Conservation (phyloP, 2,888 invertebrate species). For the Eupithecia inturbata region DNA sequence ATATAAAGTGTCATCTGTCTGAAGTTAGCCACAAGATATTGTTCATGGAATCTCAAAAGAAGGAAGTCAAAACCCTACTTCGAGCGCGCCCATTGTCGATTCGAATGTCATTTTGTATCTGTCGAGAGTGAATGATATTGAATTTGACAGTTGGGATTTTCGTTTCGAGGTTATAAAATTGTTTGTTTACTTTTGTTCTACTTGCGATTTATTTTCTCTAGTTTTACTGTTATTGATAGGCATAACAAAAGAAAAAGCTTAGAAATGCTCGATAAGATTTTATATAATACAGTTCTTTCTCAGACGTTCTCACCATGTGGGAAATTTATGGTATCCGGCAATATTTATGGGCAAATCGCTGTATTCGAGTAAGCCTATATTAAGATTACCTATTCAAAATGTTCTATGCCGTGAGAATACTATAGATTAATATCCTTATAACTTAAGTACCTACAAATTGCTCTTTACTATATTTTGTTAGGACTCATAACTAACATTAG, state of each 20-base stretch:
- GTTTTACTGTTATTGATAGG: too few relatives aligned
- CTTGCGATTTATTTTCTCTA: not conserved
- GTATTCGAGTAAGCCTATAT: conserved; percentile 88
- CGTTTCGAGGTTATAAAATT: not conserved
- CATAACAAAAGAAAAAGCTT: not conserved
- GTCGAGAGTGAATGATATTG: conserved; percentile 13
- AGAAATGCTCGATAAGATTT: conserved; percentile 82
- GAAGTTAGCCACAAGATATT: conserved; percentile 7
- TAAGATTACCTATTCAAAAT: not conserved
- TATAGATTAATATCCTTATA: not conserved
- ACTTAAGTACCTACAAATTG: not conserved
- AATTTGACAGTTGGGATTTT: not conserved
- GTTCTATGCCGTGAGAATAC: not conserved
- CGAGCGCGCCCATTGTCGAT: not conserved
- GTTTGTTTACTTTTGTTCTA: conserved; percentile 6
- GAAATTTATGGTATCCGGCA: conserved; percentile 91
- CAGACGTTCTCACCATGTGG: conserved; percentile 94
- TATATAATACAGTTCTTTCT: conserved; percentile 92
- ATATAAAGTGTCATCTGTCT: not conserved
- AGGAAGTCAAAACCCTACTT: not conserved
- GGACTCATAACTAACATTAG: not conserved
- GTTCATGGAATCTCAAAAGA: not conserved
- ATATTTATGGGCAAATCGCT: conserved; percentile 93
- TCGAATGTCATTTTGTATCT: not conserved
- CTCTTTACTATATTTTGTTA: not conserved